phyloP scores from a whole-genome alignment of 2,888 invertebrate genomes.

The Aspidapion aeneum region DNA sequence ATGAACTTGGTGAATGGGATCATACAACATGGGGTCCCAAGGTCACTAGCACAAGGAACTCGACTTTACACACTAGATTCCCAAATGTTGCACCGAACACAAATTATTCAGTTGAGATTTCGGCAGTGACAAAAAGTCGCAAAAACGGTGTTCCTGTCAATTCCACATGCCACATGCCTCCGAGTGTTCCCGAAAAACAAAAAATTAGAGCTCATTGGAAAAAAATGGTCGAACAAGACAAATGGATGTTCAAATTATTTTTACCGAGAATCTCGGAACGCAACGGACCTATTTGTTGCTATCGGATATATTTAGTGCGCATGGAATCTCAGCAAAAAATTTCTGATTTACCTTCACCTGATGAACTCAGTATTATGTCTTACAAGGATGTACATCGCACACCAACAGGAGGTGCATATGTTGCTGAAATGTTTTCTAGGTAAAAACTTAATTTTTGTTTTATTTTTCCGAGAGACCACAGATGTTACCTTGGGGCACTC shows the following conservation, averaged over 20 bases:
- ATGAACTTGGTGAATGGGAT: slow-evolving; percentile 50
- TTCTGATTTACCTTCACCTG: slow-evolving; percentile 64
- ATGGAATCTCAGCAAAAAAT: slow-evolving; percentile 60
- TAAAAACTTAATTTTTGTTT: slow-evolving; percentile 34
- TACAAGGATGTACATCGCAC: slow-evolving; percentile 70
- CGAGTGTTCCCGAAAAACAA: slow-evolving; percentile 66
- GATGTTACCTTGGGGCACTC: too few relatives aligned
- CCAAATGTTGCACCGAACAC: slow-evolving; percentile 78
- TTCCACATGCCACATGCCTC: slow-evolving; percentile 65
- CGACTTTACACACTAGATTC: slow-evolving; percentile 53
- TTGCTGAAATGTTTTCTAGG: slow-evolving; percentile 82
- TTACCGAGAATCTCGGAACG: slow-evolving; percentile 77
- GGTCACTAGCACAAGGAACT: slow-evolving; percentile 55
- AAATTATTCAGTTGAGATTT: slow-evolving; percentile 74
- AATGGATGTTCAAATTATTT: slow-evolving; percentile 70
- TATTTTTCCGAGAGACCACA: too few relatives aligned
- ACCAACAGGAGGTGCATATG: slow-evolving; percentile 72
- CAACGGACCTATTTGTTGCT: slow-evolving; percentile 86
- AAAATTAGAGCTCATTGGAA: slow-evolving; percentile 59
- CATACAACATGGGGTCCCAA: slow-evolving; percentile 59
- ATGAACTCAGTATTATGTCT: slow-evolving; percentile 64
- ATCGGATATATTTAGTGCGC: slow-evolving; percentile 75
- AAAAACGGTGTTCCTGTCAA: slow-evolving; percentile 66
- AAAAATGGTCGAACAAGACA: slow-evolving; percentile 60
- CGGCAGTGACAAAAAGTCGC: slow-evolving; percentile 73